A percentile compares a stretch with the other conserved stretches of the same genome.
phyloP scores from a whole-genome alignment of 2,888 invertebrate species.

The Agrenia bidenticulata region DNA sequence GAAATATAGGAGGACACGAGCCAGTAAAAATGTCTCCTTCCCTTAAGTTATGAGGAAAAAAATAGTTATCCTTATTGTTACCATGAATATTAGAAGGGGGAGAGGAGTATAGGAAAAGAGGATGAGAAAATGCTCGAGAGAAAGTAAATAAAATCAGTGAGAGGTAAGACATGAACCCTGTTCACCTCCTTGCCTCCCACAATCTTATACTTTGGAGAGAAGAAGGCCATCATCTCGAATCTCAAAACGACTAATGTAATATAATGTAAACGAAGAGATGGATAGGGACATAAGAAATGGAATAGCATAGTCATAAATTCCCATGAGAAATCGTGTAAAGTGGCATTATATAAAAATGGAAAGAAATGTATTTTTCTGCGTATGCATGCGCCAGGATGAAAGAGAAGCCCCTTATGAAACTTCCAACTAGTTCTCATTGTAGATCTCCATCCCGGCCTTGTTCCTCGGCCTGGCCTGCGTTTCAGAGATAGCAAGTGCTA shows the following conservation, averaged over 20 bases:
- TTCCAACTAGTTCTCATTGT: not conserved
- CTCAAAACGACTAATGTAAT: not conserved
- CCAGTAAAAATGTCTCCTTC: not conserved
- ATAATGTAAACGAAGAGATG: conserved; percentile 4
- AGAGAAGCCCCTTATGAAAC: too few relatives aligned
- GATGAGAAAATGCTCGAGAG: not conserved
- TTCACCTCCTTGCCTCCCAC: too few relatives aligned
- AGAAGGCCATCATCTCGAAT: too few relatives aligned
- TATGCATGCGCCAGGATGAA: conserved; percentile 21
- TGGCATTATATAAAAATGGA: conserved; percentile 48
- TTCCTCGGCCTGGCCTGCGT: not conserved
- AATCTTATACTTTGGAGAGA: too few relatives aligned
- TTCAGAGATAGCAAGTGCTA: conserved; percentile 3
- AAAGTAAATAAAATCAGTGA: too few relatives aligned
- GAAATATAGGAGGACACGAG: not conserved
- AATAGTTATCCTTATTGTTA: not conserved
- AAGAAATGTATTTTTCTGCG: conserved; percentile 28
- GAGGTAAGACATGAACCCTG: too few relatives aligned
- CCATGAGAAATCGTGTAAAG: conserved; percentile 49
- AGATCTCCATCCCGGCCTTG: conserved; percentile 16
- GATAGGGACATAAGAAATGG: not conserved
- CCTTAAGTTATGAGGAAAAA: conserved; percentile 6
- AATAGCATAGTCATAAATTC: conserved; percentile 37
- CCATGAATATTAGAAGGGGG: not conserved
- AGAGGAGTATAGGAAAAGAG: not conserved